A percentile compares a stretch with the other conserved stretches of the same genome.
phyloP scores from a whole-genome alignment of 1,140 invertebrate species.

The Glossosoma conforme region DNA sequence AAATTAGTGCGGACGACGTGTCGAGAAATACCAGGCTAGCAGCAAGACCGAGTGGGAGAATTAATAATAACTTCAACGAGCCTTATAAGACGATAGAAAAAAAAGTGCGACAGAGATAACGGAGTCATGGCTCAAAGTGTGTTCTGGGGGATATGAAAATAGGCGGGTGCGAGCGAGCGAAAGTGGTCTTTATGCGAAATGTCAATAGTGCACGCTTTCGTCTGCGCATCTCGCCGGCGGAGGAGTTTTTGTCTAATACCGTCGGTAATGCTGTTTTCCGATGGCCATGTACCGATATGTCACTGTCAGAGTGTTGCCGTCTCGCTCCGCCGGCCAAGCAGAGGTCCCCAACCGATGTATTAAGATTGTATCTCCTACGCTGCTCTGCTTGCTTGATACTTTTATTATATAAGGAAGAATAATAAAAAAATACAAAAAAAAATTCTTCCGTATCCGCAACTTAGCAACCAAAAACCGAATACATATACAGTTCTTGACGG shows the following conservation, averaged over 20 bases:
- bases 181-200: slow-evolving; percentile 7
- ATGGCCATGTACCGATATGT: slow-evolving; percentile 33
- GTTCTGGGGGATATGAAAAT: background rate
- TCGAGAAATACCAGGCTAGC: too few relatives aligned
- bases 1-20: too few relatives aligned
- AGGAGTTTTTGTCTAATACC: slow-evolving; percentile 32
- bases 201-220: slow-evolving; percentile 19
- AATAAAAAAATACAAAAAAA: too few relatives aligned
- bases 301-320: slow-evolving; percentile 29
- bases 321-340: slow-evolving; percentile 20
- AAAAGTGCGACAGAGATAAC: background rate
- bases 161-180: background rate
- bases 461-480: too few relatives aligned
- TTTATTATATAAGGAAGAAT: too few relatives aligned
- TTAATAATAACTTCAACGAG: slow-evolving; percentile 1
- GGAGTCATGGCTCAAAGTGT: background rate
- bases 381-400: too few relatives aligned
- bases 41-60: background rate
- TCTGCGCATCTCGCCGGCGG: slow-evolving; percentile 8
- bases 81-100: background rate
- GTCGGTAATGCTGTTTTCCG: slow-evolving; percentile 32
- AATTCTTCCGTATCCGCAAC: too few relatives aligned
- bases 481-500: too few relatives aligned
- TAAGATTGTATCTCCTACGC: too few relatives aligned
- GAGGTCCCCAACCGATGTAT: slow-evolving; percentile 16